phyloP scores from a whole-genome alignment of 1,140 invertebrate genomes.

The Ganaspis sp. region DNA sequence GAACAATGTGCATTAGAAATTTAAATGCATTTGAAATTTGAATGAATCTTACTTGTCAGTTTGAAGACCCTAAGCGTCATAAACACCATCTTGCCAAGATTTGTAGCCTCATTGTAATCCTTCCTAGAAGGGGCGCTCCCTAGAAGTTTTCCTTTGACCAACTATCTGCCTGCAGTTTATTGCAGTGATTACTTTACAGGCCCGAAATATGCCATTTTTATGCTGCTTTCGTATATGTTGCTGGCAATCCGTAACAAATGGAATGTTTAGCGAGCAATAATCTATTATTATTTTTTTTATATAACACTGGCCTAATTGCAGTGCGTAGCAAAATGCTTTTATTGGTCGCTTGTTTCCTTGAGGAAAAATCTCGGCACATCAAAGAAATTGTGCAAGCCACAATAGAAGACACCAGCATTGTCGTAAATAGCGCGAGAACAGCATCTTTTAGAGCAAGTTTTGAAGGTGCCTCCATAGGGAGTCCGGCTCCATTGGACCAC shows the following conservation, averaged over 20 bases:
- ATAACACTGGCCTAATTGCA: neutral
- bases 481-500: constrained; percentile 48
- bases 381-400: constrained; percentile 22
- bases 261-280: neutral
- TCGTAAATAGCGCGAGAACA: constrained; percentile 13
- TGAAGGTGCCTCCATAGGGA: constrained; percentile 45
- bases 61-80: neutral
- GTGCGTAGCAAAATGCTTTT: neutral
- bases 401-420: constrained; percentile 10
- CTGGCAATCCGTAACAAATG: neutral
- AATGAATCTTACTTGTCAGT: neutral
- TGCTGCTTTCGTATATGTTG: neutral
- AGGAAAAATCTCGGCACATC: neutral
- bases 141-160: neutral
- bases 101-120: constrained; percentile 36
- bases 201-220: neutral
- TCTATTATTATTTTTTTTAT: neutral
- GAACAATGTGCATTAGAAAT: constrained; percentile 15
- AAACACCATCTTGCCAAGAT: neutral
- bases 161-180: constrained; percentile 44
- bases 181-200: constrained; percentile 55
- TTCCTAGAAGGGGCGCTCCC: constrained; percentile 38
- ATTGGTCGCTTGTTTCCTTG: neutral
- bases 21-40: constrained; percentile 5
- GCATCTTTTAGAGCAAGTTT: neutral